Base-by-base conservation (phyloP, 2,888 invertebrate species). In the Drosophila quinaria region DNA sequence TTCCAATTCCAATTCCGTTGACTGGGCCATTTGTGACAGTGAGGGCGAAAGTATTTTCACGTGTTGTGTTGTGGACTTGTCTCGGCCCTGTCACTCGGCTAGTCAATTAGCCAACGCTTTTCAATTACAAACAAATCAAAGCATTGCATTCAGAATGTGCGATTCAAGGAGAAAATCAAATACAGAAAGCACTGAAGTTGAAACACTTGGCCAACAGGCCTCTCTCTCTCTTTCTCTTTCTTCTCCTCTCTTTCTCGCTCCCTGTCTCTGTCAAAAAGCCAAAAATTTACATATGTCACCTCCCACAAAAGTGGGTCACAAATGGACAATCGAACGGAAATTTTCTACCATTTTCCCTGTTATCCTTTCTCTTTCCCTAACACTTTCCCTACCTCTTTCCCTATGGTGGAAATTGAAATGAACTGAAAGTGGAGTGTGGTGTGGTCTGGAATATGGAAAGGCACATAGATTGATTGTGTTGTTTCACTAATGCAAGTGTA, bases 71-170 rank as follows among this genome's bases (percentile, higher is more conserved):
- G 22, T 22, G 22, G 22, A 22, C 22, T 22, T 3, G 22, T 87
- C 85, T 81, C 82, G 59, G 65, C 68, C 63, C 75, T 80, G 84
- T 84, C 84, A 84, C 68, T 86, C 89, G 87, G 68, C 70, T 87
- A 83, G 87, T 84, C 89, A 84, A 84, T 84, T 84, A 89, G 89
- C 81, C 87, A 67, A 82, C 78, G 83, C 84, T 84, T 84, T 83
- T 84, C 89, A 84, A 88, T 84, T 84, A 89, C 84, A 83, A 75
- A 69, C 76, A 87, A 78, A 78, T 83, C 72, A 75, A 81, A 85
- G 52, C 73, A 59, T 29, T 62, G 78, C 46, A 58, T 56, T 29
- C 35, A 31, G 4, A 22, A 17, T 46, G 25, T 33, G 19, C 13
- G 10, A 15, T 11, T 13, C 22, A 10, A 19, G 47, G 2, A 13